Conservation (phyloP, 2,113 vertebrate species). For the Lucifuga dentata region DNA sequence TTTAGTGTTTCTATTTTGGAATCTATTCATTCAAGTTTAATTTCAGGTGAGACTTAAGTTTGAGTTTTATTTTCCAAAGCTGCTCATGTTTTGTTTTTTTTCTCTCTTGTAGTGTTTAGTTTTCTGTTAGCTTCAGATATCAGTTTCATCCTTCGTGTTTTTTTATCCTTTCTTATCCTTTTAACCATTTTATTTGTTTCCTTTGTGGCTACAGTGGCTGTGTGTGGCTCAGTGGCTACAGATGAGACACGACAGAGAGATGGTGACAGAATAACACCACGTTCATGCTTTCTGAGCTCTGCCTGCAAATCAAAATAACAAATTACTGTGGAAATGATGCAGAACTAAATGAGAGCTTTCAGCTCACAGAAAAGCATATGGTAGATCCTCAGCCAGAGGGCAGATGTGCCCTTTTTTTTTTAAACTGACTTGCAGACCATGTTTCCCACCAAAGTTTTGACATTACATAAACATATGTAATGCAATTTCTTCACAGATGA, state of each 20-base stretch:
- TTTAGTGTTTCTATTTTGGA: no score
- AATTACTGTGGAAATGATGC: conserved; percentile 45
- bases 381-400: conserved; percentile 22
- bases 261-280: neutral
- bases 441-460: neutral
- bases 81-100: no score
- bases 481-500: neutral
- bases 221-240: neutral
- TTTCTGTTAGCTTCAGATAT: no score
- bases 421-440: neutral
- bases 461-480: neutral
- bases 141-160: neutral
- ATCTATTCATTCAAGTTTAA: no score
- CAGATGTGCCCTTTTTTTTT: neutral
- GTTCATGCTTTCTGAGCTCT: conserved; percentile 12
- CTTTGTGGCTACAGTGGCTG: neutral
- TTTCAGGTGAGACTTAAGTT: no score
- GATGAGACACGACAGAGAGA: neutral
- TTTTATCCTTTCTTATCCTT: no score
- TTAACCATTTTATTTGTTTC: neutral
- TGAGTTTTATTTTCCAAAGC: no score
- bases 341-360: conserved; percentile 43
- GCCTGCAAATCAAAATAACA: conserved; percentile 13
- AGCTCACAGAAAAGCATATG: conserved; percentile 54
- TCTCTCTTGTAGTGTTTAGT: no score